Evolutionary conservation across 2,797 vertebrate species (phyloP).

Genomic region (Tapera naevia): DNA sequence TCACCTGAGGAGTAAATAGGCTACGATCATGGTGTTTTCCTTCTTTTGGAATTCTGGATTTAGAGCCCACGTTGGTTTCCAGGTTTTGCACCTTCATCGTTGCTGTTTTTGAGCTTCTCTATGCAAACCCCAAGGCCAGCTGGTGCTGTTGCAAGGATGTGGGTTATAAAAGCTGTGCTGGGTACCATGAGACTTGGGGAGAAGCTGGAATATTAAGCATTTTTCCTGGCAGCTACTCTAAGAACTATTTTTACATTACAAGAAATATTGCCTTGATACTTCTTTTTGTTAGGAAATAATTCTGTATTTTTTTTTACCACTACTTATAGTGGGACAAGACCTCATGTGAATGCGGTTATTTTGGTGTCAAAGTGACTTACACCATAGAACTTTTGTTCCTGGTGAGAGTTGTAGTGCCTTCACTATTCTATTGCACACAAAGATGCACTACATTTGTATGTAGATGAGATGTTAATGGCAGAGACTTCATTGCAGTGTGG

Average conservation of each 20-base stretch:
- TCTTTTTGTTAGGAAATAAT: background rate
- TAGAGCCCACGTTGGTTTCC: accelerated
- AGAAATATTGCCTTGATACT: background rate
- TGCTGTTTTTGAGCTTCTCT: background rate
- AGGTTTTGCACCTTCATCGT: background rate
- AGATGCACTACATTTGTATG: background rate
- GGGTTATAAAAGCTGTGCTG: background rate
- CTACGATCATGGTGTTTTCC: background rate
- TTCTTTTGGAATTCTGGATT: background rate
- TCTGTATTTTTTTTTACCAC: background rate
- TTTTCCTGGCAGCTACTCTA: background rate
- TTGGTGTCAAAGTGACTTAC: background rate
- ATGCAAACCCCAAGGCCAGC: background rate
- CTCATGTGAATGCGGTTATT: background rate
- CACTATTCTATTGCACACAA: background rate
- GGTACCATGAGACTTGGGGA: background rate
- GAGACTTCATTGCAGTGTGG: background rate
- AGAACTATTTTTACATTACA: background rate
- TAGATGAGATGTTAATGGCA: background rate
- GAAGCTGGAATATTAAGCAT: background rate
- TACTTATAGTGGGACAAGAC: background rate
- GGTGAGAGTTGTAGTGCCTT: background rate
- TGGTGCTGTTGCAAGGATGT: background rate
- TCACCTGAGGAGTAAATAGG: background rate
- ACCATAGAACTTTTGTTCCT: background rate